A percentile compares a stretch with the other conserved stretches of the same genome.
phyloP scores from a whole-genome alignment of 2,888 invertebrate species.

The Noctua pronuba region DNA sequence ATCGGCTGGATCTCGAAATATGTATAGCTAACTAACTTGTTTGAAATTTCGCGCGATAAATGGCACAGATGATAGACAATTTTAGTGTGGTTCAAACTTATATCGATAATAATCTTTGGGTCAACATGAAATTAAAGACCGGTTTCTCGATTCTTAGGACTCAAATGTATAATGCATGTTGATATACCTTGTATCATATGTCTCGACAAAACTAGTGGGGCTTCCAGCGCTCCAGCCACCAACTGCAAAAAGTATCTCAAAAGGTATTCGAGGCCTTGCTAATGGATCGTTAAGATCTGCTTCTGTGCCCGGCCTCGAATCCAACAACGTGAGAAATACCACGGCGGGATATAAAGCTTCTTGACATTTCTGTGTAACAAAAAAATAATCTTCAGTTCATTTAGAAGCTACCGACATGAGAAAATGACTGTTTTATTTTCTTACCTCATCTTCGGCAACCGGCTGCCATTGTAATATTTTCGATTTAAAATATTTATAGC shows the following conservation, averaged over 20 bases:
- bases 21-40: neutral
- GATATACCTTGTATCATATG: slow-evolving; percentile 93
- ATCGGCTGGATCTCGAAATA: neutral
- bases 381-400: slow-evolving; percentile 24
- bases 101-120: neutral
- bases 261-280: slow-evolving; percentile 93
- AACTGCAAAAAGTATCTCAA: slow-evolving; percentile 95
- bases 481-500: slow-evolving; percentile 90
- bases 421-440: slow-evolving; percentile 12
- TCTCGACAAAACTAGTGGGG: slow-evolving; percentile 94
- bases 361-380: slow-evolving; percentile 87
- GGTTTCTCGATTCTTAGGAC: neutral
- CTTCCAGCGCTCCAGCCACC: slow-evolving; percentile 97
- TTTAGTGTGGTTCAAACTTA: neutral
- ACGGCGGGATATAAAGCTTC: slow-evolving; percentile 89
- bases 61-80: slow-evolving; percentile 5
- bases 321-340: slow-evolving; percentile 88
- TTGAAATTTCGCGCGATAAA: slow-evolving; percentile 3
- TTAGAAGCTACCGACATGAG: slow-evolving; percentile 6
- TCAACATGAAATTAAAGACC: neutral
- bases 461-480: slow-evolving; percentile 90
- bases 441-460: slow-evolving; percentile 88
- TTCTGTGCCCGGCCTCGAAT: slow-evolving; percentile 86
- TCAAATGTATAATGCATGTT: neutral
- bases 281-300: slow-evolving; percentile 90